Evolutionary conservation across 1,140 invertebrate species (phyloP).

Genomic region (Pinna nobilis): DNA sequence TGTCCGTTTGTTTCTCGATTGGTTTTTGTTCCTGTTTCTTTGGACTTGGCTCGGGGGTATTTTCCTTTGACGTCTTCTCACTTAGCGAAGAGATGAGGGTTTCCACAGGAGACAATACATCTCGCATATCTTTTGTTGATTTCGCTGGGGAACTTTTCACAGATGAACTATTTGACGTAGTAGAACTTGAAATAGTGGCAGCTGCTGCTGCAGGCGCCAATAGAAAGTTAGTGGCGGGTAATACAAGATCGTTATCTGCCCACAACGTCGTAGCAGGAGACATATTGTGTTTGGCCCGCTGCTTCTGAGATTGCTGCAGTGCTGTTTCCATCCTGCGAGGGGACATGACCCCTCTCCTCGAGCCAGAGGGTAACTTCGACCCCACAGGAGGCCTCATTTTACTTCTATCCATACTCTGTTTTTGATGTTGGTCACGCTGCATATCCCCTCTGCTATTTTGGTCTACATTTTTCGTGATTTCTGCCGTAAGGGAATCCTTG

Average conservation of each 20-base stretch:
- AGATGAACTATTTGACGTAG: conserved; percentile 2
- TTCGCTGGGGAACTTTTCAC: conserved; percentile 13
- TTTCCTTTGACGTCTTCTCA: conserved; percentile 48
- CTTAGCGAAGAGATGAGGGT: conserved; percentile 51
- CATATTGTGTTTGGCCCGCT: conserved; percentile 59
- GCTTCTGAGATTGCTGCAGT: conserved; percentile 59
- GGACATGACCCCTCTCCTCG: conserved; percentile 16
- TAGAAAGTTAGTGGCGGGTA: conserved; percentile 57
- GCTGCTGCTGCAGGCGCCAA: conserved; percentile 62
- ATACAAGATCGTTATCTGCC: conserved; percentile 61
- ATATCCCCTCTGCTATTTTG: background rate
- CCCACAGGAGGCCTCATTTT: conserved; percentile 1
- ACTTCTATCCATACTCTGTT: conserved; percentile 2
- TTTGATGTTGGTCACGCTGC: background rate
- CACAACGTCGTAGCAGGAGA: conserved; percentile 71
- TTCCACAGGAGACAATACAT: conserved; percentile 43
- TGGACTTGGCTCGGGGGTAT: conserved; percentile 17
- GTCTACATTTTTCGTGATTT: background rate
- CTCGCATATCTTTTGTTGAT: conserved; percentile 13
- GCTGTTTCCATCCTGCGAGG: conserved; percentile 49
- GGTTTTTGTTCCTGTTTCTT: background rate
- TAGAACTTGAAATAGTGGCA: conserved; percentile 14
- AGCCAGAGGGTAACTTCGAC: conserved; percentile 6
- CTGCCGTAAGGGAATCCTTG: background rate
- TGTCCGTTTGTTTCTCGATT: background rate